Percentiles rank a stretch among this genome's conserved stretches.
Evolutionary conservation across 2,888 invertebrate genomes (phyloP).

Genomic region (Cosmia pyralina): DNA sequence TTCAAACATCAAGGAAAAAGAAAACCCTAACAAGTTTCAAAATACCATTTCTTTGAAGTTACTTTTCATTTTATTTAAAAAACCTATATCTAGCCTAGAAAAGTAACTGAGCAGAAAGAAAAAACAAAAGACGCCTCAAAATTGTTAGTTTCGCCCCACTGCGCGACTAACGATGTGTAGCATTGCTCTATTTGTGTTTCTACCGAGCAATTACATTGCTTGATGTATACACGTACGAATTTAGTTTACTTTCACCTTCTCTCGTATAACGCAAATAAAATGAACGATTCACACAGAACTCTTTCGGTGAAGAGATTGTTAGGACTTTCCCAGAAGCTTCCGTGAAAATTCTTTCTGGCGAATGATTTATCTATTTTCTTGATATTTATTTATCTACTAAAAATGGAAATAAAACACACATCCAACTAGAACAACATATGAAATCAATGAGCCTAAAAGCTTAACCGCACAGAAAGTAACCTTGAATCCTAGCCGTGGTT

Average conservation of each 20-base stretch:
- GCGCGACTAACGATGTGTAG: conserved; percentile 54
- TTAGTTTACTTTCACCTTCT: conserved; percentile 69
- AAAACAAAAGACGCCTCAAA: conserved; percentile 34
- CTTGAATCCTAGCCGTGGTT: background rate
- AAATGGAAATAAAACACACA: too few relatives aligned
- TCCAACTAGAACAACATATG: too few relatives aligned
- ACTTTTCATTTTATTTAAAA: conserved; percentile 5
- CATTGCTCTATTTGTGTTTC: conserved; percentile 44
- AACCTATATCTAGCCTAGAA: conserved; percentile 20
- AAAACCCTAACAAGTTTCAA: background rate
- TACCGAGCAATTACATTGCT: conserved; percentile 43
- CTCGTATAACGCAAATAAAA: conserved; percentile 28
- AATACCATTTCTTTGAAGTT: background rate
- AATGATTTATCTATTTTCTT: background rate
- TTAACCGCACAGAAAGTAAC: background rate
- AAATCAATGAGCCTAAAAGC: background rate
- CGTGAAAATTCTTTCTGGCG: background rate
- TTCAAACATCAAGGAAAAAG: background rate
- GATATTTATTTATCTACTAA: too few relatives aligned
- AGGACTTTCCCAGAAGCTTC: background rate
- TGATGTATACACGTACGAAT: conserved; percentile 31
- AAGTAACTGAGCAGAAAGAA: conserved; percentile 32
- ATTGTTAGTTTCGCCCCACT: conserved; percentile 45
- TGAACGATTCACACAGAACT: background rate
- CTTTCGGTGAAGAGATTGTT: background rate